Base-by-base conservation (phyloP, 2,113 vertebrate species). In the Paramormyrops kingsleyae region DNA sequence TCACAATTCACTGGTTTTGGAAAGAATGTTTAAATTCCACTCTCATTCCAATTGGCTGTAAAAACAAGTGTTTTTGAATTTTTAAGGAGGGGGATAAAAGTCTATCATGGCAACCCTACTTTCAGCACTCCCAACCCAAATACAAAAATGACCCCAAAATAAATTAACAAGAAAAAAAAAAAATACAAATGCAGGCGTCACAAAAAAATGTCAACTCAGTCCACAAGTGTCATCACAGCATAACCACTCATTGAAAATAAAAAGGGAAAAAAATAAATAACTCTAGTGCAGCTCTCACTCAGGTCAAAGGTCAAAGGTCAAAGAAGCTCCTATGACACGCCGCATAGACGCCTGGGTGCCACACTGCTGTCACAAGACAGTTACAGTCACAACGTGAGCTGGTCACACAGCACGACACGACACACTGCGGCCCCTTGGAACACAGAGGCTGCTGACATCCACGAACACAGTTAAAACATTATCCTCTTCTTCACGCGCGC, bases 31-130 rank as follows among this genome's bases (percentile, higher is more conserved):
- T 27, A 12, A 86, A 44, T 70, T 31, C 49, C 13, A 50, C 47
- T 80, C 83, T 12, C 52, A 83, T 74, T 89, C 74, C 15, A 88
- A 80, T 31, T 52, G 66, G 24, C 74, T 6, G 83, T 44, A 83
- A 88, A 90, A 6, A 42, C 42, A 88, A 59, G 62, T 3, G n/a
- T 31, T 49, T 70, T 80, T 80, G 15, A 21, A 88, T 56, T 74
- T 70, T 39, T 90, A 21, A 84, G 53, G 49, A 83, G 15, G 70
- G 53, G 50, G 87, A 84, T 62, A n/a, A 27, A 27, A 44, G 52
- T 95, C 95, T 97, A 98, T 98, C 96, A 95, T 99, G 98, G 98
- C 98, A 99, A 98, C 97, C 98, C 98, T 98, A 97, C 96, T 96
- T 96, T 97, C 96, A 96, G 91, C 91, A 96, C 97, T 96, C 95